Evolutionary conservation across 2,888 invertebrate genomes (phyloP).

Genomic region (Drosophila quinaria): DNA sequence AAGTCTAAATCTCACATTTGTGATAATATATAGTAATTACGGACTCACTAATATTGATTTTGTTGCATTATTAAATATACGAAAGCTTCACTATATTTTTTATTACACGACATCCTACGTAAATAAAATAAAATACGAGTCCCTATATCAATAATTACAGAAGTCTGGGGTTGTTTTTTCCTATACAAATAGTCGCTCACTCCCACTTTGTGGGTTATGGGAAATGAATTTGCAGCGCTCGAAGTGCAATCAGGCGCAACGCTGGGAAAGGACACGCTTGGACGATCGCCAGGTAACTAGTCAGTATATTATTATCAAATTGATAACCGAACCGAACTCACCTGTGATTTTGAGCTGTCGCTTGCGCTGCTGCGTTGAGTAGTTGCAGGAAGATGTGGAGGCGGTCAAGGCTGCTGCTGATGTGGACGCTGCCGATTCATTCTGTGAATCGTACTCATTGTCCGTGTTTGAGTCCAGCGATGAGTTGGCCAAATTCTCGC

Average conservation of each 20-base stretch:
- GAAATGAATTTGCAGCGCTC: slow-evolving; percentile 48
- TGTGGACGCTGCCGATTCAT: slow-evolving; percentile 74
- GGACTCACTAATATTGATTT: too few species aligned
- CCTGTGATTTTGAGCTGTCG: slow-evolving; percentile 86
- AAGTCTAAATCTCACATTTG: too few species aligned
- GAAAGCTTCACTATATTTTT: background rate
- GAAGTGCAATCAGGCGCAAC: slow-evolving; percentile 60
- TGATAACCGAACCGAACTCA: slow-evolving; percentile 59
- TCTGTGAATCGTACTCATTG: slow-evolving; percentile 83
- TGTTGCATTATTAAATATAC: too few species aligned
- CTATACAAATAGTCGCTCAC: background rate
- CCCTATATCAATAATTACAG: background rate
- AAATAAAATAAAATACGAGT: background rate
- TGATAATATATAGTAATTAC: too few species aligned
- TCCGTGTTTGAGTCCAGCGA: slow-evolving; percentile 80
- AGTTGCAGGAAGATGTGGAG: slow-evolving; percentile 26
- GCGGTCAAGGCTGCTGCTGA: slow-evolving; percentile 47
- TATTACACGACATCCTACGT: background rate
- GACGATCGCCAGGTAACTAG: background rate
- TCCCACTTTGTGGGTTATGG: slow-evolving; percentile 31
- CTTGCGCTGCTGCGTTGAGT: slow-evolving; percentile 66
- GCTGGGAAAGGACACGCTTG: slow-evolving; percentile 52
- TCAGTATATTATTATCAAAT: background rate
- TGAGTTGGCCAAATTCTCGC: slow-evolving; percentile 76
- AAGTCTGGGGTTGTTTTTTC: slow-evolving; percentile 3